These are phyloP conservation scores for Chymomyza caudatula DNA, from an alignment of 2,888 invertebrate species.

Conservation along the genomic window DNA sequence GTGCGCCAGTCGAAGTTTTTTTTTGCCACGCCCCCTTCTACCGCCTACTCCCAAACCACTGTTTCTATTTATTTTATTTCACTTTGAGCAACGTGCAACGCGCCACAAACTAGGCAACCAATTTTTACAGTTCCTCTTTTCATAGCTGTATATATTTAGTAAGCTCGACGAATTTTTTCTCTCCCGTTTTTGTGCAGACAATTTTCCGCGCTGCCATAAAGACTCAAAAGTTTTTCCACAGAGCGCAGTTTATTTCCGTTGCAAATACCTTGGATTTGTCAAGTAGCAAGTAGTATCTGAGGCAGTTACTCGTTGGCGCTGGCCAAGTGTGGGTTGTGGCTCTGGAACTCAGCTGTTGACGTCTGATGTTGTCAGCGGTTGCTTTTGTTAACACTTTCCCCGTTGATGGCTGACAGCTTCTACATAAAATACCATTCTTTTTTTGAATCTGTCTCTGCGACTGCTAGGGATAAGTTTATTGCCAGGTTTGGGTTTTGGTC, in stretches of 20 bases:
- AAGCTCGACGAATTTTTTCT: constrained; percentile 52
- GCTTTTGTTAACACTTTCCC: constrained; percentile 70
- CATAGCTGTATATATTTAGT: constrained; percentile 58
- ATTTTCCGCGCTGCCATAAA: constrained; percentile 49
- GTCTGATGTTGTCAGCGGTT: constrained; percentile 69
- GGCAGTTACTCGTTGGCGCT: not conserved
- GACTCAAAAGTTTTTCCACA: constrained; percentile 64
- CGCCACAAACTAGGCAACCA: constrained; percentile 29
- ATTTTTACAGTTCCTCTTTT: constrained; percentile 57
- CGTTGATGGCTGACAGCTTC: constrained; percentile 64
- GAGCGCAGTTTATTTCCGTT: constrained; percentile 70
- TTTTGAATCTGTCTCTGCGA: not conserved
- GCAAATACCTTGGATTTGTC: constrained; percentile 69
- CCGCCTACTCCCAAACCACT: not conserved
- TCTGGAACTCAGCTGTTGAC: constrained; percentile 65
- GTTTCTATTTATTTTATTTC: constrained; percentile 68
- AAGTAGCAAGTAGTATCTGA: constrained; percentile 12
- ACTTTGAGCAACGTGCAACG: constrained; percentile 27
- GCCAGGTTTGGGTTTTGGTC: not conserved
- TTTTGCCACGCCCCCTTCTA: constrained; percentile 1
- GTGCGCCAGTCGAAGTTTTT: not conserved
- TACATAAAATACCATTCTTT: constrained; percentile 19
- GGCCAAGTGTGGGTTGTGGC: constrained; percentile 7
- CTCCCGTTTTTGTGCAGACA: constrained; percentile 30
- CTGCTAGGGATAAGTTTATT: not conserved